These are phyloP conservation scores for Antechinus flavipes DNA, from an alignment of 2,113 vertebrate species.

Conservation along the genomic window DNA sequence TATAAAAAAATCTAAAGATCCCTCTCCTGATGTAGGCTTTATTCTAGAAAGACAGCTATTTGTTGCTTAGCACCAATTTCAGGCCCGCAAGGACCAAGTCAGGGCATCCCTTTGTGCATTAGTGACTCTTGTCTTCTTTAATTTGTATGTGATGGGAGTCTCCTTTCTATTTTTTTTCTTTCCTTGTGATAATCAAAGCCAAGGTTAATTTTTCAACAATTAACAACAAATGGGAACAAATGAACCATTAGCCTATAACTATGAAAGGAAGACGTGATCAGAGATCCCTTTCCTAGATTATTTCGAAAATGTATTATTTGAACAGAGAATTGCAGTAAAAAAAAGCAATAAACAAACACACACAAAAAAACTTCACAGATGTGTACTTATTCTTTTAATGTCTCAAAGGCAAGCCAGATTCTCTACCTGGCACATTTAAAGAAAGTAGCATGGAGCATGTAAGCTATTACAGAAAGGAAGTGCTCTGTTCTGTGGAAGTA, in stretches of 20 bases:
- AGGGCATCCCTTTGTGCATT: neutral
- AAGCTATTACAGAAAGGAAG: neutral
- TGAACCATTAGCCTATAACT: neutral
- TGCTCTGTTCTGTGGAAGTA: neutral
- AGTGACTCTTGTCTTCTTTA: neutral
- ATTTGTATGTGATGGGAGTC: neutral
- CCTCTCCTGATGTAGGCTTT: neutral
- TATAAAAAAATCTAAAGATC: neutral
- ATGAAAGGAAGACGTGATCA: neutral
- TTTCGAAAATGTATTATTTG: neutral
- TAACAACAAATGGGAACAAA: neutral
- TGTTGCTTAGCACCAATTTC: neutral
- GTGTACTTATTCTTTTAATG: neutral
- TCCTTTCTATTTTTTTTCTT: neutral
- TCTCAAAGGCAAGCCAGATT: neutral
- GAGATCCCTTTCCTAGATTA: neutral
- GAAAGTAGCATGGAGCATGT: neutral
- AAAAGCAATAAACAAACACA: neutral
- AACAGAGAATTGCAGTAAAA: neutral
- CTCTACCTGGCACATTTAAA: neutral
- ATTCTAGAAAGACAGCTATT: neutral
- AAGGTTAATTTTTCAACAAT: neutral
- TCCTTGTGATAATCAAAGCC: neutral
- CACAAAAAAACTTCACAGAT: neutral
- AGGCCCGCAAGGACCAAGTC: neutral